Conservation (phyloP, 1,140 invertebrate species). For the Augochlora pura region DNA sequence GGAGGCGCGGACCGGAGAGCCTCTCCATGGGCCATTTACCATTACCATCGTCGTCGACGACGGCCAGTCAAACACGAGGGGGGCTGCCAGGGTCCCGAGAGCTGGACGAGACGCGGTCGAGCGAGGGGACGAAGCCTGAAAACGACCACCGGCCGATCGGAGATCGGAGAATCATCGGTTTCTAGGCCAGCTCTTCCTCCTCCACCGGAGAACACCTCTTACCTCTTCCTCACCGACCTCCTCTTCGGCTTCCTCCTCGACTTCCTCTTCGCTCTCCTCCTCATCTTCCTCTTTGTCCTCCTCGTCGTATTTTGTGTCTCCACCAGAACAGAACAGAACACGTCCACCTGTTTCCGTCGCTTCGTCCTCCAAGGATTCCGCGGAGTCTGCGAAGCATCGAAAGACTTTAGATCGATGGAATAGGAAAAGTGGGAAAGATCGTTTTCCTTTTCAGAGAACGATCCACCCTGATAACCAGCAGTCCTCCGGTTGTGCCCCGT, state of each 20-base stretch:
- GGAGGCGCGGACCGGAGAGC: constrained; percentile 65
- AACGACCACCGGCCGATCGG: constrained; percentile 52
- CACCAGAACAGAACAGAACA: no score
- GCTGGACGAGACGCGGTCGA: not conserved
- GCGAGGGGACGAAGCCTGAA: constrained; percentile 47
- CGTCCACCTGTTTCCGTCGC: constrained; percentile 13
- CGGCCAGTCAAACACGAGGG: constrained; percentile 38
- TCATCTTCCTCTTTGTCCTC: not conserved
- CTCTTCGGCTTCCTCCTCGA: not conserved
- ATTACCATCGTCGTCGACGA: constrained; percentile 68
- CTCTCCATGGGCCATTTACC: constrained; percentile 68
- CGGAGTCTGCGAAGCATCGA: no score
- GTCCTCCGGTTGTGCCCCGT: no score
- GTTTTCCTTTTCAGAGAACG: not conserved
- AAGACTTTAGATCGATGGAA: no score
- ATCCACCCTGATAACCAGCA: not conserved
- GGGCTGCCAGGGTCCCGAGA: not conserved
- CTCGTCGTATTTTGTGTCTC: constrained; percentile 7
- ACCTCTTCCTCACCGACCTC: constrained; percentile 24
- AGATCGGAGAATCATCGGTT: constrained; percentile 56
- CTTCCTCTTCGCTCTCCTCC: no score
- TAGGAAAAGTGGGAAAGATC: not conserved
- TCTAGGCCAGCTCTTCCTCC: constrained; percentile 72
- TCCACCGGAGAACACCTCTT: constrained; percentile 14
- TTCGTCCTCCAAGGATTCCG: not conserved